Conservation (phyloP, 1,140 invertebrate genomes). For the Brachionus plicatilis region DNA sequence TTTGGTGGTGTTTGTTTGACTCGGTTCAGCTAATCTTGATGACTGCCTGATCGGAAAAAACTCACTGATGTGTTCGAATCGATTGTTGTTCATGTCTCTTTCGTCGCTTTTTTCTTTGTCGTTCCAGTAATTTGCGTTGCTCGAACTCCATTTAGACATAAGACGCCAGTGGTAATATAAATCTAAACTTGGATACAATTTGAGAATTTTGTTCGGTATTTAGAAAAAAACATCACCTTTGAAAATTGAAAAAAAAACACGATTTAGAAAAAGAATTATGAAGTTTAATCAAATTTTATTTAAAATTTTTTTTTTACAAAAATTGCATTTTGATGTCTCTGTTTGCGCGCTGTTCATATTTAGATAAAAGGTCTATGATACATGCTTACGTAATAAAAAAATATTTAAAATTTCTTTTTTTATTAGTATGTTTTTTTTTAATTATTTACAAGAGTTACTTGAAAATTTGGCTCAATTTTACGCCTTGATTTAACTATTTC, state of each 20-base stretch:
- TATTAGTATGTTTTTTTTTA: background rate
- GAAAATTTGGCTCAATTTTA: background rate
- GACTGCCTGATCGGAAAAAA: background rate
- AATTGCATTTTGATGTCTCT: background rate
- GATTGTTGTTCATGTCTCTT: conserved; percentile 27
- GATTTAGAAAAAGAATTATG: background rate
- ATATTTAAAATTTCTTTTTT: background rate
- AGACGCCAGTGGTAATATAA: background rate
- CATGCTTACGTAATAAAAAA: background rate
- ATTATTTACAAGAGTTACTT: background rate
- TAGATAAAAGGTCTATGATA: background rate
- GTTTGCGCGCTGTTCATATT: background rate
- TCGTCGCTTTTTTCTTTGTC: background rate
- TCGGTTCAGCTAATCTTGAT: background rate
- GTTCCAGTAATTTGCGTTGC: background rate
- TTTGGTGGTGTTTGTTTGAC: background rate
- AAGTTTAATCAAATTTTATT: background rate
- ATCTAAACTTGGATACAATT: background rate
- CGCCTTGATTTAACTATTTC: background rate
- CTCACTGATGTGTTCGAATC: background rate
- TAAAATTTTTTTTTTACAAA: background rate
- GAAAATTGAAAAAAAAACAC: background rate
- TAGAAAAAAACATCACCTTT: background rate
- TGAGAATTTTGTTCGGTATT: background rate
- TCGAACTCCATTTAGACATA: conserved; percentile 26